Base-by-base conservation (phyloP, 1,140 invertebrate genomes). In the Ctenoplectra terminalis region DNA sequence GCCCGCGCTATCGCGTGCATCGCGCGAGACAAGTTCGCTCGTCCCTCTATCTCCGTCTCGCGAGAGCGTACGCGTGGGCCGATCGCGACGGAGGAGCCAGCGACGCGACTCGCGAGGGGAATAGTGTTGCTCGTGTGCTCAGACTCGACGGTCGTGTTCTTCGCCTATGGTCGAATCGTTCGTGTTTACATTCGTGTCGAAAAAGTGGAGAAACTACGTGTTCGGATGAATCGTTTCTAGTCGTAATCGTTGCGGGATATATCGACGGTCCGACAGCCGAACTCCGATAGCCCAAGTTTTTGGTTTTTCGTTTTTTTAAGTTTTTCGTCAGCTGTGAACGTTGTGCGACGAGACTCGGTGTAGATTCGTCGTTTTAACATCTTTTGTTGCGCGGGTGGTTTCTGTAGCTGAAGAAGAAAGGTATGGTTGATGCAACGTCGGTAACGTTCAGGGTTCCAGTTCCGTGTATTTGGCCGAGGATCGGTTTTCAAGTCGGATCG, bases 111-210 rank as follows among this genome's bases (percentile, higher is more conserved):
- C 82, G 48, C 75, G 69, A 69, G 66, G 56, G 20, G 64, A 83
- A 56, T 86, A 90, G 88, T 88, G 69, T 87, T 64, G 73, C 52
- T 82, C 81, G 83, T 81, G 85, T 84, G 76, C 66, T 82, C 84
- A 76, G 29, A 29, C 66, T 79, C 29, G 81, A 71, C 87, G 86
- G 84, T 87, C 71, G 52, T 31, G 34, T 74, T 40, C 15, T 9
- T 40, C 31, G 26, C n/a, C 34, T 37, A 17, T 52, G 29, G 20
- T 23, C 23, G 2, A 9, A 23, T 56, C 56, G 34, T 0, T 26
- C 17, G 46, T 74, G 60, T 31, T 48, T 50, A 69, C 75, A 70
- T 48, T 6, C 40, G 72, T 46, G 43, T 29, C 31, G 6, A 9
- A 23, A 15, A 72, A 64, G 37, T 43, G 37, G 1, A 63, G 6